Base-by-base conservation (phyloP, 2,888 invertebrate species). In the Leptopilina syphax region DNA sequence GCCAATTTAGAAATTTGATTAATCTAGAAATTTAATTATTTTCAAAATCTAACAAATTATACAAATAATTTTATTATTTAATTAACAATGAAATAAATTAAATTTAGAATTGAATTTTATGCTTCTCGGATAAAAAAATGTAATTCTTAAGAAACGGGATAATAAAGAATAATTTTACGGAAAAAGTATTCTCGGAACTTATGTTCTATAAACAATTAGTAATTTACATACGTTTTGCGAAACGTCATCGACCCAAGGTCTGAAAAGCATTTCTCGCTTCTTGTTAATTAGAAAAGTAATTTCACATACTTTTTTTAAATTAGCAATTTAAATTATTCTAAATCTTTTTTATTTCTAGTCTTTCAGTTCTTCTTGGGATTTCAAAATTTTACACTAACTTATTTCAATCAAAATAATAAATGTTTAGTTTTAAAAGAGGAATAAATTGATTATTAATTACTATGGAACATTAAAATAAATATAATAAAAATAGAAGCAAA, bases 181-280 rank as follows among this genome's bases (percentile, higher is more conserved):
- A 24, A 63, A 63, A 63, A 24, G 9, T 24, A 63, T 63, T 63
- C 63, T 63, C 24, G 63, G 63, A 63, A 63, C 9, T 6, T 60
- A 60, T 12, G 60, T 60, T 60, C 60, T 60, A 24, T 24, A 63
- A 63, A 63, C 24, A 63, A 63, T 63, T 63, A 9, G 18, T 18
- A 63, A 24, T 63, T 18, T 63, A 18, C 63, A 63, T 24, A 63
- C 63, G 6, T 63, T 63, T 63, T 63, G 63, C 7, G 7, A 47
- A 67, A 44, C 67, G 18, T 67, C 67, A 47, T 47, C 67, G 41
- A 67, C 12, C 9, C 67, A 44, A 47, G 67, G 66, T 67, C 47
- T 24, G 9, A 18, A 63, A 63, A 63, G 63, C 24, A 63, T 24
- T 63, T 63, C 63, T 18, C 63, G 9, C 8, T 44, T 63, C 18